Evolutionary conservation across 2,113 vertebrate species (phyloP).

Genomic region (Tyrannus savana): DNA sequence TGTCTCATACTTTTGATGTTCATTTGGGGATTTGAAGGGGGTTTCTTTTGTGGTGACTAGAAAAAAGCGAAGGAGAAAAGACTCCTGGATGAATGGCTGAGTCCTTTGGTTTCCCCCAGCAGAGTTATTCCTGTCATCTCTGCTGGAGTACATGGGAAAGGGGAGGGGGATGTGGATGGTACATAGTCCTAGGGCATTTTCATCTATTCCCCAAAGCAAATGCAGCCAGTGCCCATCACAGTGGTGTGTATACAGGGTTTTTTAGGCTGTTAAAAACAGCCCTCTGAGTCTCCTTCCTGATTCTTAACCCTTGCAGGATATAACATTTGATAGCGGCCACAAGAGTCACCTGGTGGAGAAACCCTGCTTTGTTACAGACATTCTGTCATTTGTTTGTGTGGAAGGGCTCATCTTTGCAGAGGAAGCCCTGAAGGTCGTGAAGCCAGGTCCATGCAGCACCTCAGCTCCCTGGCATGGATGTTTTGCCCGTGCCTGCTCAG

Average conservation of each 20-base stretch:
- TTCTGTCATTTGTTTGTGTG: not conserved
- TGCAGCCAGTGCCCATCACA: not conserved
- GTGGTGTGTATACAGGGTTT: not conserved
- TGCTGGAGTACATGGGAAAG: not conserved
- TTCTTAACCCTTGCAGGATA: not conserved
- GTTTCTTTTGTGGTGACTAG: not conserved
- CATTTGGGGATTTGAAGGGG: not conserved
- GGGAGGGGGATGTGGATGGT: not conserved
- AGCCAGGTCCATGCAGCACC: not conserved
- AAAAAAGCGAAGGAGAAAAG: not conserved
- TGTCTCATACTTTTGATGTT: not conserved
- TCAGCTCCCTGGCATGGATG: accelerated
- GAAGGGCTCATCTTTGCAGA: not conserved
- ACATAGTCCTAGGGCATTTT: not conserved
- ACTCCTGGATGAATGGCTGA: not conserved
- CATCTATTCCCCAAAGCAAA: not conserved
- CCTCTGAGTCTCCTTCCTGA: not conserved
- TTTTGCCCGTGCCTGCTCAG: accelerated
- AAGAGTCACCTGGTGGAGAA: not conserved
- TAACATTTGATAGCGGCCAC: not conserved
- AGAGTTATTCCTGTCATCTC: not conserved
- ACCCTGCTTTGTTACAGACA: not conserved
- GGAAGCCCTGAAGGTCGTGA: not conserved
- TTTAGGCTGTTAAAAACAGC: not conserved
- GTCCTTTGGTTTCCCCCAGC: not conserved